These are phyloP conservation scores for Orthochromis indermauri DNA, from an alignment of 2,113 vertebrate species.

Conservation along the genomic window DNA sequence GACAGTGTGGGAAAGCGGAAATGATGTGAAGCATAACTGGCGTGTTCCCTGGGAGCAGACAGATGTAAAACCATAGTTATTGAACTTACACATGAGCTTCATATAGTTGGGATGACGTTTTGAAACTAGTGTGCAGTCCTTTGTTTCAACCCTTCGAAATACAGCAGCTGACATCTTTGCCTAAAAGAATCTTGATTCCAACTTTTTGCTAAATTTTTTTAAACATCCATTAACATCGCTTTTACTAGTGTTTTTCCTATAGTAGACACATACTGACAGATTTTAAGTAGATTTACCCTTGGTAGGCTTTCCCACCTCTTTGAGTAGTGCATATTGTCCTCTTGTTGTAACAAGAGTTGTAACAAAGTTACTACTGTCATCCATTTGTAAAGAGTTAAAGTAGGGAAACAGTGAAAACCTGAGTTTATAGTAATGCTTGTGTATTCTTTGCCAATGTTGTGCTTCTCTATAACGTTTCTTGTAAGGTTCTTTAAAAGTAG, in stretches of 20 bases:
- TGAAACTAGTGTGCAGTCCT: neutral
- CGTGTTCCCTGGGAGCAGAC: neutral
- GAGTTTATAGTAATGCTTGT: too few relatives aligned
- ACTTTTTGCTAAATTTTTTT: fast-evolving
- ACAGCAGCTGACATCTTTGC: neutral
- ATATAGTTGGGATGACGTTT: neutral
- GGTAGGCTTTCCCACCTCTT: neutral
- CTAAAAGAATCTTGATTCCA: neutral
- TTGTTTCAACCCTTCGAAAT: neutral
- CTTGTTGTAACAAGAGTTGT: neutral
- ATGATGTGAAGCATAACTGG: neutral
- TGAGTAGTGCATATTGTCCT: fast-evolving
- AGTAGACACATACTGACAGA: neutral
- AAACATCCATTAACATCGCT: neutral
- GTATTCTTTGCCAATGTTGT: neutral
- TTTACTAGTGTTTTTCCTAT: neutral
- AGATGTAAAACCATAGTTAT: neutral
- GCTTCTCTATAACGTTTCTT: fast-evolving
- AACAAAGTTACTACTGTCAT: neutral
- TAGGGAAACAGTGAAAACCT: neutral
- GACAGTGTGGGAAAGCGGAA: fast-evolving
- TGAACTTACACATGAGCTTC: neutral
- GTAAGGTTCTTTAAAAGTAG: neutral
- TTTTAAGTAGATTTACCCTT: neutral
- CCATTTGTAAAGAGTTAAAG: neutral